Conservation (phyloP, 2,113 vertebrate genomes). For the Myotis brandtii region DNA sequence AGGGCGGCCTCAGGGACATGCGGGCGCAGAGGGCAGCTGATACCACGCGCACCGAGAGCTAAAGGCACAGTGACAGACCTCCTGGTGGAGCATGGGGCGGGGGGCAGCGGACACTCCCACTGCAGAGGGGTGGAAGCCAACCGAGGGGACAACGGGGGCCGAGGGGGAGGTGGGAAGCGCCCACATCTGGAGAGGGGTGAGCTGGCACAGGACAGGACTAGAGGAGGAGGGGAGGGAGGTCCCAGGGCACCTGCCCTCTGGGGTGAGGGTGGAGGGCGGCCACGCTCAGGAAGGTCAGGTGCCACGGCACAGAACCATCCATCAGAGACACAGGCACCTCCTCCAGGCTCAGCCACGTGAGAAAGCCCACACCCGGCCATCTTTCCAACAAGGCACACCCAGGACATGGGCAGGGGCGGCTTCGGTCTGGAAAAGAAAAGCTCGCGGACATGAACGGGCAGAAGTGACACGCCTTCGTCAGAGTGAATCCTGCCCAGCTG, state of each 20-base stretch:
- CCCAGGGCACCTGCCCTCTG: background rate
- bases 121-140: background rate
- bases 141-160: fast-evolving
- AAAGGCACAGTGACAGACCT: background rate
- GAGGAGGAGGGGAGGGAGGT: background rate
- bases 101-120: background rate
- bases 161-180: background rate
- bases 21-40: background rate
- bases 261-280: background rate
- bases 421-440: background rate
- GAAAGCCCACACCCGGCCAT: background rate
- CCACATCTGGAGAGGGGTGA: background rate
- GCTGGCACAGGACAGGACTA: background rate
- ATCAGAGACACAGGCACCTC: fast-evolving
- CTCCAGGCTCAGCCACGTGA: background rate
- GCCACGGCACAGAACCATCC: too few species aligned
- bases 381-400: background rate
- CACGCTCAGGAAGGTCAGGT: background rate
- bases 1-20: background rate
- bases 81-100: fast-evolving
- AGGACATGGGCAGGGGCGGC: too few species aligned
- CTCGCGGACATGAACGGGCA: too few species aligned
- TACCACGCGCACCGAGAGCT: background rate
- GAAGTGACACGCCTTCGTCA: background rate
- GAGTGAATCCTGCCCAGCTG: too few species aligned